Evolutionary conservation across 2,888 invertebrate species (phyloP), one percentile per base, ranked within the genome.

Genomic region (Dysmachus trigonus): DNA sequence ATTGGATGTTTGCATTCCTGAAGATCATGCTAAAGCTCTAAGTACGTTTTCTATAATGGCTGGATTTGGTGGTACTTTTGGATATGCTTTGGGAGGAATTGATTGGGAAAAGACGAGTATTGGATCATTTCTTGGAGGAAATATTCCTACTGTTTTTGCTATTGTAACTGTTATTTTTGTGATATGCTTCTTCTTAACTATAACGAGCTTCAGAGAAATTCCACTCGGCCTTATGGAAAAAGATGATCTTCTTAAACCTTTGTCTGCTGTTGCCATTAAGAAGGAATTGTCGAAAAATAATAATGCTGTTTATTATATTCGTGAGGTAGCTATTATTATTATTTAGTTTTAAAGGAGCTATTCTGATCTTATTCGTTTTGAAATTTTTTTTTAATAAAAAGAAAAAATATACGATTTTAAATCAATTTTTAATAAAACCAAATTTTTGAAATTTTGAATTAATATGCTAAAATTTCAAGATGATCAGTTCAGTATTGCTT

Each of bases 31-130:
- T 0, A 91, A 92, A 77, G 95, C 94, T 0, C 90, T 95, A 87
- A 94, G 94, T 87, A 94, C 93, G 72, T 95, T 95, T 89, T 94
- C 95, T 0, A 92, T 94, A 30, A 94, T 95, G 93, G 95, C 95
- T 0, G 95, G 95, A 0, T 89, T 94, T 0, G 95, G 95, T 0
- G 95, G 95, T 13, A 93, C 93, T 5, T 90, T 94, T 41, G 95
- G 95, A 1, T 95, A 95, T 90, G 91, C 93, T 22, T 91, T 94
- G 86, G 94, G 94, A 8, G 94, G 92, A 38, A 92, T 95, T 47
- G 92, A 95, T 89, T 95, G 95, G 95, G 93, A 94, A 88, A 89
- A 90, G 0, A 93, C 93, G 0, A 89, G 90, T n/a, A 90, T 94
- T 53, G 92, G 92, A 1, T 89, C 89, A 13, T 90, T 93, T 38